Evolutionary conservation across 2,113 vertebrate species (phyloP).

Genomic region (Chaetorhynchus papuensis): DNA sequence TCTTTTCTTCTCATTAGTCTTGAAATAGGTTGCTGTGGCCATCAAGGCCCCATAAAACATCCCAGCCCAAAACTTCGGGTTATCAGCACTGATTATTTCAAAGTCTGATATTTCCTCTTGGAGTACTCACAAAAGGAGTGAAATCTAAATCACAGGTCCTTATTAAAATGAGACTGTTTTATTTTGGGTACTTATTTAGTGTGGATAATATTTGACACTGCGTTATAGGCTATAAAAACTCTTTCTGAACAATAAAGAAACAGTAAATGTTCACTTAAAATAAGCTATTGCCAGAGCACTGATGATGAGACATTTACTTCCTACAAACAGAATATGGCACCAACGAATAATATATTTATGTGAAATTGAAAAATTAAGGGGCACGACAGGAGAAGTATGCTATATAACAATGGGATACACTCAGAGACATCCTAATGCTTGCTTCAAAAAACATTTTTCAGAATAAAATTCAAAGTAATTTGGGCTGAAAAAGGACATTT

Average conservation of each 20-base stretch:
- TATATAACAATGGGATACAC: neutral
- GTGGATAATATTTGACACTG: neutral
- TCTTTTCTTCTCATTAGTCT: neutral
- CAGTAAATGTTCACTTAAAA: neutral
- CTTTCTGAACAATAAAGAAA: neutral
- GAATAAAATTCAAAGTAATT: neutral
- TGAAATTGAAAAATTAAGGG: neutral
- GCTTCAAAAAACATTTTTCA: neutral
- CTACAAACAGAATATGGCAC: neutral
- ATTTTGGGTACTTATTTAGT: neutral
- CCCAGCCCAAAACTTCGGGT: neutral
- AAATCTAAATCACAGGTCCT: neutral
- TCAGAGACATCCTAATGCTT: neutral
- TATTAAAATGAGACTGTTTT: neutral
- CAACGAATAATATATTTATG: neutral
- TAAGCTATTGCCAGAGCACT: neutral
- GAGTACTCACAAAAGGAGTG: neutral
- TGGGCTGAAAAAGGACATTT: neutral
- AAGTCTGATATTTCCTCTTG: neutral
- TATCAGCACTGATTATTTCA: neutral
- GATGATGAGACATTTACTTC: neutral
- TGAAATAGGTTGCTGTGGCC: neutral
- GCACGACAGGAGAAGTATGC: neutral
- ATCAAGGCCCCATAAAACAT: neutral
- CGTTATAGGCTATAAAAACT: neutral